Evolutionary conservation across 2,888 invertebrate genomes (phyloP).

Genomic region (Mythimna pallens): DNA sequence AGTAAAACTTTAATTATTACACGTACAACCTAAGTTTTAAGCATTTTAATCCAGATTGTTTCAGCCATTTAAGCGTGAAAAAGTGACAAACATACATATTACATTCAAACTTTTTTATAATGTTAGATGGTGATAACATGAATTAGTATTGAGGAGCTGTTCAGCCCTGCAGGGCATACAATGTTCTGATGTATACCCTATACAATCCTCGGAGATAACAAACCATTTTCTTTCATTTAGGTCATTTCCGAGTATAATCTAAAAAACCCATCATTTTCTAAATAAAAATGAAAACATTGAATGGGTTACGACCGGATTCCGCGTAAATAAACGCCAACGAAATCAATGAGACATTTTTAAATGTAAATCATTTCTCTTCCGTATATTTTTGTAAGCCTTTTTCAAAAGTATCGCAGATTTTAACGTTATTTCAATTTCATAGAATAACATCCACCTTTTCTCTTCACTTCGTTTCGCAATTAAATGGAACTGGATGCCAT

Average conservation of each 20-base stretch:
- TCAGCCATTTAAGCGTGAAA: too few relatives aligned
- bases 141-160: neutral
- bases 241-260: constrained; percentile 14
- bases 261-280: constrained; percentile 22
- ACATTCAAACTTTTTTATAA: neutral
- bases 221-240: constrained; percentile 4
- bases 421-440: constrained; percentile 54
- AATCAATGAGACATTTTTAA: constrained; percentile 49
- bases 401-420: constrained; percentile 42
- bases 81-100: too few relatives aligned
- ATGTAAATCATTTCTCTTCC: constrained; percentile 48
- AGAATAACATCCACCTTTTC: constrained; percentile 45
- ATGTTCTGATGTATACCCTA: constrained; percentile 3
- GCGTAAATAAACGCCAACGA: constrained; percentile 43
- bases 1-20: too few relatives aligned
- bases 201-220: neutral
- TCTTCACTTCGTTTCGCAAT: constrained; percentile 51
- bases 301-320: constrained; percentile 16
- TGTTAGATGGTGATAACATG: too few relatives aligned
- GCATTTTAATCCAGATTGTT: too few relatives aligned
- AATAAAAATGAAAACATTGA: constrained; percentile 33
- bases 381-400: constrained; percentile 55
- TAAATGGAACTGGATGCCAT: constrained; percentile 55
- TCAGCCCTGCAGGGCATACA: constrained; percentile 1
- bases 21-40: too few relatives aligned